These are phyloP conservation scores for Drosophila malerkotliana DNA, from an alignment of 1,140 invertebrate genomes.

Conservation along the genomic window DNA sequence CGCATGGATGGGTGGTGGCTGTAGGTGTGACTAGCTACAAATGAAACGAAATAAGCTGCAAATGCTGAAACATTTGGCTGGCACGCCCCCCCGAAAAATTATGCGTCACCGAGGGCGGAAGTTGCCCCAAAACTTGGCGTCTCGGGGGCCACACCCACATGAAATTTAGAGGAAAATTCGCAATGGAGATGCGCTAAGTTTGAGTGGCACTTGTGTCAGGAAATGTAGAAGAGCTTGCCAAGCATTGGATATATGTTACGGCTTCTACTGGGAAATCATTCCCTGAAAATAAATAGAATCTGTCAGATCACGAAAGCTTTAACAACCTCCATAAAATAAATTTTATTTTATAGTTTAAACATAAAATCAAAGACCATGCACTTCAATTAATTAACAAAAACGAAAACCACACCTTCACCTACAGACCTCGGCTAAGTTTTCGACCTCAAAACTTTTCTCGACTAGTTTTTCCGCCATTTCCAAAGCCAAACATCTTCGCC, in stretches of 20 bases:
- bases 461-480: slow-evolving; percentile 5
- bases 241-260: background rate
- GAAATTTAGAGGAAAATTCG: slow-evolving; percentile 35
- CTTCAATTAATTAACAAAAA: background rate
- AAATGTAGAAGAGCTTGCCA: slow-evolving; percentile 3
- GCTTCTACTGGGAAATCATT: slow-evolving; percentile 2
- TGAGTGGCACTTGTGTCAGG: slow-evolving; percentile 20
- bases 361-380: background rate
- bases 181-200: slow-evolving; percentile 11
- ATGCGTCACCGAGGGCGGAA: slow-evolving; percentile 43
- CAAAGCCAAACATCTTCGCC: slow-evolving; percentile 5
- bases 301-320: background rate
- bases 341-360: background rate
- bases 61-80: slow-evolving; percentile 50
- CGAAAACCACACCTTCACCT: background rate
- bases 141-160: slow-evolving; percentile 30
- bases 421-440: slow-evolving; percentile 11
- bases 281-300: background rate
- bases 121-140: slow-evolving; percentile 32
- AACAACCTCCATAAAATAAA: background rate
- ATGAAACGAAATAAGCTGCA: slow-evolving; percentile 68
- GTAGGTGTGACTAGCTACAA: slow-evolving; percentile 78
- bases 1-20: slow-evolving; percentile 61
- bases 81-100: slow-evolving; percentile 44
- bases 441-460: background rate